A percentile compares a stretch with the other conserved stretches of the same genome.
phyloP scores from a whole-genome alignment of 2,888 invertebrate species.

The Lymantria monacha region DNA sequence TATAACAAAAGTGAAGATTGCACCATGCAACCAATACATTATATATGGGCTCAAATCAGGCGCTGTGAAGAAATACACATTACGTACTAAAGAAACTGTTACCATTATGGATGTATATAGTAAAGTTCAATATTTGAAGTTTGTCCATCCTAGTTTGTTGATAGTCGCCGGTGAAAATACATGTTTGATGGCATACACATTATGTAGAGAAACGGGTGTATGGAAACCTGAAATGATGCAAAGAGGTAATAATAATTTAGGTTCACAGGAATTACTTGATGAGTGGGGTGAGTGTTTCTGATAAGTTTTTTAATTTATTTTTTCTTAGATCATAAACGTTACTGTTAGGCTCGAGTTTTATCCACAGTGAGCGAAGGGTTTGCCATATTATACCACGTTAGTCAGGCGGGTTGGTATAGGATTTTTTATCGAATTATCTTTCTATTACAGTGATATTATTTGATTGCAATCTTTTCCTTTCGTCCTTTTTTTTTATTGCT shows the following conservation, averaged over 20 bases:
- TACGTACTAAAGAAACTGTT: slow-evolving; percentile 54
- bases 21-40: slow-evolving; percentile 75
- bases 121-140: slow-evolving; percentile 65
- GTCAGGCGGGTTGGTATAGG: too few species aligned
- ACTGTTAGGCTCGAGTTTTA: too few species aligned
- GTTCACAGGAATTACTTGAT: slow-evolving; percentile 73
- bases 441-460: too few species aligned
- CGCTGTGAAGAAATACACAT: slow-evolving; percentile 63
- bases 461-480: too few species aligned
- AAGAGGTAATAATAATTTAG: slow-evolving; percentile 59
- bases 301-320: not conserved
- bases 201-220: slow-evolving; percentile 36
- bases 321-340: too few species aligned
- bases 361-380: too few species aligned
- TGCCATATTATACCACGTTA: too few species aligned
- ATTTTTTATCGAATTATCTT: too few species aligned
- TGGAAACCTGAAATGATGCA: slow-evolving; percentile 72
- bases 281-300: slow-evolving; percentile 53
- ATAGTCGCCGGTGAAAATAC: slow-evolving; percentile 68
- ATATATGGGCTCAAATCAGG: slow-evolving; percentile 74
- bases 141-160: slow-evolving; percentile 54
- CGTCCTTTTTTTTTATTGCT: too few species aligned
- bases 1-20: slow-evolving; percentile 72
- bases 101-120: slow-evolving; percentile 68
- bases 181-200: slow-evolving; percentile 66